Conservation (phyloP, 2,797 vertebrate genomes). For the Notoglanidium macrostoma region DNA sequence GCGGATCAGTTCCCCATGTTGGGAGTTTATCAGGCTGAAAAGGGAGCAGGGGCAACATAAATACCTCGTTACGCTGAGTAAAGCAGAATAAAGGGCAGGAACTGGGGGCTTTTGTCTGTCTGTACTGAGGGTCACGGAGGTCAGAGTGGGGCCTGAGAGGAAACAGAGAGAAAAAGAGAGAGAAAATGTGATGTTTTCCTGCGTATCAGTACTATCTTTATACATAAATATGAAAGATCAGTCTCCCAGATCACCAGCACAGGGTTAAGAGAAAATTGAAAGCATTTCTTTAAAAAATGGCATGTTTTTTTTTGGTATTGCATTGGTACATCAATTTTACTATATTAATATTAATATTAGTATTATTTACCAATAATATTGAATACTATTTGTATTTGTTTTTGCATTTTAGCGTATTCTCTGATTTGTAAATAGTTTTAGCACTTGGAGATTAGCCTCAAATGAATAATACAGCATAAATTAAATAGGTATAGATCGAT, state of each 20-base stretch:
- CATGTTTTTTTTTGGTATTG: neutral
- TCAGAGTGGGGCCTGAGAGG: slow-evolving; percentile 71
- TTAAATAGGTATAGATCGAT: neutral
- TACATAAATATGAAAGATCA: neutral
- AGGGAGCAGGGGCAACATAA: slow-evolving; percentile 64
- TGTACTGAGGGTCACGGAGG: slow-evolving; percentile 61
- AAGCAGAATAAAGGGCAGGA: slow-evolving; percentile 68
- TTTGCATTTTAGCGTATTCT: neutral
- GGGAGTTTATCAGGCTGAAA: slow-evolving; percentile 54
- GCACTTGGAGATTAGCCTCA: neutral
- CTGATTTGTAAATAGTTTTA: neutral
- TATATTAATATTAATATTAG: too few species aligned
- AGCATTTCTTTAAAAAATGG: neutral
- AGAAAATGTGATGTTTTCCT: slow-evolving; percentile 50
- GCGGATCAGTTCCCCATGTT: slow-evolving; percentile 7
- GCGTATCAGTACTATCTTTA: neutral
- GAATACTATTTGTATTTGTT: neutral
- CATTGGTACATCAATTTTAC: neutral
- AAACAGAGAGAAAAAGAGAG: slow-evolving; percentile 56
- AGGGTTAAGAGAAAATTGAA: neutral
- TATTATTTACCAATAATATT: too few species aligned
- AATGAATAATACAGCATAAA: neutral
- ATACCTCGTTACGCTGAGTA: slow-evolving; percentile 72
- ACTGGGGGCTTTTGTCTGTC: slow-evolving; percentile 71
- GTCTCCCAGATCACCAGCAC: neutral